A percentile compares a stretch with the other conserved stretches of the same genome.
Evolutionary conservation across 2,797 vertebrate species (phyloP).

Genomic region (Syndactyla subalaris): DNA sequence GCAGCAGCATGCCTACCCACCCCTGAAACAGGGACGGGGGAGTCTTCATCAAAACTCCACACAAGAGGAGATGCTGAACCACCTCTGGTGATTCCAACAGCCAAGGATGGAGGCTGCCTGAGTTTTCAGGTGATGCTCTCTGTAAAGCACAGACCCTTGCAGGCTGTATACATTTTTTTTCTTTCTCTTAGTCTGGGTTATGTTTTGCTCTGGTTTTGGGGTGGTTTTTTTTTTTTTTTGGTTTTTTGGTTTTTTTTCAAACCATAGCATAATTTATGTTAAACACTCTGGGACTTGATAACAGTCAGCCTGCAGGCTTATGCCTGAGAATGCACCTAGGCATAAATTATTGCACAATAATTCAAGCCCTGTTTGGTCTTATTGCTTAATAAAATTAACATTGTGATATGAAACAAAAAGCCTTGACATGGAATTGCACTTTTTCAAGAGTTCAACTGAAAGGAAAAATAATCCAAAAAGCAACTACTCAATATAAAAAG

Average conservation of each 20-base stretch:
- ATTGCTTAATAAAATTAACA: constrained; percentile 56
- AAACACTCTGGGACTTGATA: constrained; percentile 26
- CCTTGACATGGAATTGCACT: constrained; percentile 47
- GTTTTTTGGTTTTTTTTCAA: background rate
- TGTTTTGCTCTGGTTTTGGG: rapidly evolving
- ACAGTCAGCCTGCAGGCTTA: background rate
- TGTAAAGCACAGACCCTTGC: background rate
- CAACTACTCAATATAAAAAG: background rate
- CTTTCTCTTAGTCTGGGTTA: background rate
- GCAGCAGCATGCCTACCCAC: background rate
- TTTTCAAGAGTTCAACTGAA: background rate
- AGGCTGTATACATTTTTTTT: background rate
- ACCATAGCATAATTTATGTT: background rate
- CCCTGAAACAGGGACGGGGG: background rate
- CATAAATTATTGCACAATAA: constrained; percentile 58
- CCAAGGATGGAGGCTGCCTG: background rate
- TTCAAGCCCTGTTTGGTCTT: constrained; percentile 53
- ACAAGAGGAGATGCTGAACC: background rate
- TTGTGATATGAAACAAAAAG: constrained; percentile 35
- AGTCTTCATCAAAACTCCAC: background rate
- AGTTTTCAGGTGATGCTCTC: background rate
- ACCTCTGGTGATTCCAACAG: background rate
- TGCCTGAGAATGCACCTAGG: constrained; percentile 37
- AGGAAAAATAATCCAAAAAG: background rate
- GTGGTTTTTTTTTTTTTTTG: background rate